A percentile compares a stretch with the other conserved stretches of the same genome.
These are phyloP conservation scores for Eledona agricola DNA, from an alignment of 2,888 invertebrate species.

Conservation along the genomic window DNA sequence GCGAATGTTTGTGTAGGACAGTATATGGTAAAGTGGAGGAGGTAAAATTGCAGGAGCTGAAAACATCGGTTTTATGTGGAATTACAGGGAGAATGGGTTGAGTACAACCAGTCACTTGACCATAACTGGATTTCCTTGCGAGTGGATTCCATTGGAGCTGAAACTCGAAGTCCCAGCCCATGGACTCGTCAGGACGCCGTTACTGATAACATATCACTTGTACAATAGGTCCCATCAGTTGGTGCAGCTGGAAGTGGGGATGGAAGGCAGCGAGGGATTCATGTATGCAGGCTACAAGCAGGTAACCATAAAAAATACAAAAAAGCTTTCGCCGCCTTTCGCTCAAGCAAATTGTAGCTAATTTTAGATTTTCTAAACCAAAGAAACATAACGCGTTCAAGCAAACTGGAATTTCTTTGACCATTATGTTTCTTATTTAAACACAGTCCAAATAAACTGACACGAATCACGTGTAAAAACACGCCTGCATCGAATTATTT, in stretches of 20 bases:
- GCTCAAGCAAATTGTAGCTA: neutral
- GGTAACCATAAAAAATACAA: no score
- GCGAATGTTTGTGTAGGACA: constrained; percentile 65
- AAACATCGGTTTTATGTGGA: constrained; percentile 3
- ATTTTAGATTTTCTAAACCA: no score
- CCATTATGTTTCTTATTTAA: no score
- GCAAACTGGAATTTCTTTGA: no score
- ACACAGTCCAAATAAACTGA: no score
- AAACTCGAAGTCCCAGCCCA: constrained; percentile 75
- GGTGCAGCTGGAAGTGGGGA: constrained; percentile 75
- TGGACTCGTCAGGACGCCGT: constrained; percentile 76
- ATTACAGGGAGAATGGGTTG: constrained; percentile 49
- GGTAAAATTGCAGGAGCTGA: no score
- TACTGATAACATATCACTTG: constrained; percentile 75
- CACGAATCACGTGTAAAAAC: no score
- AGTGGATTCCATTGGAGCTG: constrained; percentile 70
- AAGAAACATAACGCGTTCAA: no score
- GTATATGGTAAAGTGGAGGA: constrained; percentile 67
- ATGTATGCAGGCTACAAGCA: constrained; percentile 96
- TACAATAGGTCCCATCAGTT: constrained; percentile 77
- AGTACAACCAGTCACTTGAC: constrained; percentile 51
- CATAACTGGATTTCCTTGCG: constrained; percentile 65
- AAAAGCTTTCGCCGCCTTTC: neutral
- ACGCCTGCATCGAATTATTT: no score
- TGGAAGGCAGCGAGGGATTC: constrained; percentile 89